Evolutionary conservation across 2,113 vertebrate species (phyloP), one percentile per base, ranked within the genome.

Genomic region (Coptodon bakossiorum): DNA sequence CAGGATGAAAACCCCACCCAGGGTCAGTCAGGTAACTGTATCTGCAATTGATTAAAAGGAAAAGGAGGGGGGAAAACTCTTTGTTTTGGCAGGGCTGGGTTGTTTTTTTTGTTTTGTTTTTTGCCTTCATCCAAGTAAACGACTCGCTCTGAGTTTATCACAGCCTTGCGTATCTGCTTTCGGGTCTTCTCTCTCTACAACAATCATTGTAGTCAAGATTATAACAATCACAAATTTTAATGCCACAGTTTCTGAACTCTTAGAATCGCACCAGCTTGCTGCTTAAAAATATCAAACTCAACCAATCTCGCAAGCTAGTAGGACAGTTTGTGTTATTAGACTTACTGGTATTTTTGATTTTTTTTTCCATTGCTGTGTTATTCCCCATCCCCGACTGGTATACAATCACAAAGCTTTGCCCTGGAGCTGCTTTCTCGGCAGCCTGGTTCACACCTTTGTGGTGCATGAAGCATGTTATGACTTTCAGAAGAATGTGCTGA

Each of bases 401-500:
- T 24, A 36, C 10, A 6, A 78, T 71, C 38, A 87, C n/a, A 81
- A 17, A 86, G 11, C 57, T 40, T 13, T 82, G 82, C 86, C 38
- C 63, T 9, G 27, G 57, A 53, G 43, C 36, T 57, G 52, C 59
- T 91, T 81, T 90, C 73, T 57, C 59, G 48, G 71, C 71, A 83
- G 71, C 48, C 19, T 45, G 79, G 59, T 82, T 94, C 92, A 91
- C 94, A 94, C 91, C 91, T 95, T 90, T 92, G 86, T 92, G 93
- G 76, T 92, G 83, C 81, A 85, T 78, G 78, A 85, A 91, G 66
- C 43, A 84, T 88, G 89, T 95, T 93, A 88, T 93, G 89, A 91
- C 85, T 93, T 71, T 83, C 92, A 86, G 86, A 96, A 94, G 95
- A 98, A 97, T 97, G 96, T 97, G 93, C 89, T 94, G 96, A 96